A percentile compares a stretch with the other conserved stretches of the same genome.
Conservation (phyloP, 1,140 invertebrate genomes). For the Aphis craccivora region DNA sequence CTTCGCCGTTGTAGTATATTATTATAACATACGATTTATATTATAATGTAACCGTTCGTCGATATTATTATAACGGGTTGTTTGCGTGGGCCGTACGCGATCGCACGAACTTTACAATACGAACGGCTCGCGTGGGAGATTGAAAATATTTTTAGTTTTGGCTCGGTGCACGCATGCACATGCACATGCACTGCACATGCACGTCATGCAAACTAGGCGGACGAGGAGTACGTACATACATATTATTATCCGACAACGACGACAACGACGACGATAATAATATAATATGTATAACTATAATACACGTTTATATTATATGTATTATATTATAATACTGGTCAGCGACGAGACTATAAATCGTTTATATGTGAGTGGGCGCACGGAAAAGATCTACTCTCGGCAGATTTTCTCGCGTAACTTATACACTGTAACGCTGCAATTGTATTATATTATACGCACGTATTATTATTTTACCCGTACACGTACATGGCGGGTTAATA, state of each 20-base stretch:
- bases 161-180: background rate
- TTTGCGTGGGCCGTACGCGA: background rate
- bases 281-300: background rate
- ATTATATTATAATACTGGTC: background rate
- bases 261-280: background rate
- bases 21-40: background rate
- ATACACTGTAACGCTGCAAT: background rate
- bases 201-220: background rate
- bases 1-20: background rate
- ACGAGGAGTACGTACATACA: background rate
- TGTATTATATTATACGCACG: background rate
- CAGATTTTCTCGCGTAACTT: background rate
- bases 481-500: no score
- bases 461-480: background rate
- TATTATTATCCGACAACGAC: background rate
- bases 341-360: background rate
- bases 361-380: background rate
- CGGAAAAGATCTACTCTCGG: background rate
- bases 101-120: background rate
- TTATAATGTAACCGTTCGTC: background rate
- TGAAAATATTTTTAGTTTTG: constrained; percentile 33
- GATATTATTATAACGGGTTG: background rate
- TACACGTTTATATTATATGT: background rate
- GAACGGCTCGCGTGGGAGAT: background rate
- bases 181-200: background rate